These are phyloP conservation scores for Ornithoptera priamus DNA, from an alignment of 2,888 invertebrate genomes.

Conservation along the genomic window DNA sequence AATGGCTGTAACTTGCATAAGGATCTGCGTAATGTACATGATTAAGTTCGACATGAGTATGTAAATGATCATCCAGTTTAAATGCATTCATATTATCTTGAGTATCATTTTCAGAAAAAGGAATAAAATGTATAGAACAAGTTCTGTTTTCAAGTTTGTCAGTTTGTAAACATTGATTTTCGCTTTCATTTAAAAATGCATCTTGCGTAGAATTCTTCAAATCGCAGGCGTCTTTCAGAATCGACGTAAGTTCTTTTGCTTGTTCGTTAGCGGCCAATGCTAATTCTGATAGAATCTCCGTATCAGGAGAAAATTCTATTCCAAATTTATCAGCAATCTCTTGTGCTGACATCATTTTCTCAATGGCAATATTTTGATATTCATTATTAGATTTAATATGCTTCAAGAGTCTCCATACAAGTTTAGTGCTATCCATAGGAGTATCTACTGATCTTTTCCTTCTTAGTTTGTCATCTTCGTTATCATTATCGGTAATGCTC, in stretches of 20 bases:
- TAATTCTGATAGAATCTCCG: conserved; percentile 63
- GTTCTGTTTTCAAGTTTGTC: conserved; percentile 39
- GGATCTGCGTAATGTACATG: conserved; percentile 34
- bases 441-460: conserved; percentile 60
- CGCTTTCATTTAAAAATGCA: conserved; percentile 12
- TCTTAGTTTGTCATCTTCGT: conserved; percentile 47
- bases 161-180: conserved; percentile 26
- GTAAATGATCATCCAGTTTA: conserved; percentile 11
- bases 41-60: conserved; percentile 40
- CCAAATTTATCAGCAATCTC: conserved; percentile 73
- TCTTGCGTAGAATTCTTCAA: conserved; percentile 46
- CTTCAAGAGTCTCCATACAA: conserved; percentile 62
- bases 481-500: conserved; percentile 43
- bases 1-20: conserved; percentile 35
- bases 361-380: conserved; percentile 72
- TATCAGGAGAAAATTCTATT: conserved; percentile 64
- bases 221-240: conserved; percentile 55
- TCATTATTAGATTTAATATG: conserved; percentile 72
- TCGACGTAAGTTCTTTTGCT: conserved; percentile 58
- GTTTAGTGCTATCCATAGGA: conserved; percentile 63
- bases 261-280: conserved; percentile 64
- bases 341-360: conserved; percentile 74
- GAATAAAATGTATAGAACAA: conserved; percentile 42
- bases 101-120: conserved; percentile 39
- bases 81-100: background rate